These are phyloP conservation scores for Dysdera silvatica DNA, from an alignment of 1,140 invertebrate species.

Conservation along the genomic window DNA sequence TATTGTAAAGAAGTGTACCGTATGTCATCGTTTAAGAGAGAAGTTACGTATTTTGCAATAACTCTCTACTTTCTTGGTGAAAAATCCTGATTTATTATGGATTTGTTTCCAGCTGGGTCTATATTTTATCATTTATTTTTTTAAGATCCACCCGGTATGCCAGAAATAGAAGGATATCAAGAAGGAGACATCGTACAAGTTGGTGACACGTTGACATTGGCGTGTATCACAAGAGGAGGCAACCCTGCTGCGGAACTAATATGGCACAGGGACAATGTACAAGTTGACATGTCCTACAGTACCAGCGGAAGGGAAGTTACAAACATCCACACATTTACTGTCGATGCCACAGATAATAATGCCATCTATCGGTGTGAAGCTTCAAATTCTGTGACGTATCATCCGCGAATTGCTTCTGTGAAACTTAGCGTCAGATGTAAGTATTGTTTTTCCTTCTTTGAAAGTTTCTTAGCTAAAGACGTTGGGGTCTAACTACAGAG, in stretches of 20 bases:
- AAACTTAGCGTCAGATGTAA: slow-evolving; percentile 85
- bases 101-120: too few species aligned
- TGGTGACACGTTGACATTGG: slow-evolving; percentile 76
- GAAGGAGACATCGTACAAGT: slow-evolving; percentile 73
- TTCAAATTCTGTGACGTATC: slow-evolving; percentile 71
- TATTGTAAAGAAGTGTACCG: too few species aligned
- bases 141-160: slow-evolving; percentile 78
- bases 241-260: slow-evolving; percentile 89
- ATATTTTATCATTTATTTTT: neutral
- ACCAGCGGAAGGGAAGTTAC: slow-evolving; percentile 27
- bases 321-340: slow-evolving; percentile 54
- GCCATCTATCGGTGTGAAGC: slow-evolving; percentile 86
- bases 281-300: slow-evolving; percentile 48
- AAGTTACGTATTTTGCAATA: too few species aligned
- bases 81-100: too few species aligned
- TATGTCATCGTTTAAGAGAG: too few species aligned
- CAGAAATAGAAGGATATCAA: slow-evolving; percentile 86
- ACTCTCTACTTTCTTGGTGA: too few species aligned
- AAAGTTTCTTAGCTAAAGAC: neutral
- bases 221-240: slow-evolving; percentile 81
- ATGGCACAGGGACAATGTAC: slow-evolving; percentile 83
- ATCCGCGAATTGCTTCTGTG: slow-evolving; percentile 65
- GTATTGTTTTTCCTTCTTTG: slow-evolving; percentile 44
- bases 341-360: slow-evolving; percentile 83
- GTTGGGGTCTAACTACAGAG: neutral